Base-by-base conservation (phyloP, 2,888 invertebrate genomes). In the Punctoribates punctum region DNA sequence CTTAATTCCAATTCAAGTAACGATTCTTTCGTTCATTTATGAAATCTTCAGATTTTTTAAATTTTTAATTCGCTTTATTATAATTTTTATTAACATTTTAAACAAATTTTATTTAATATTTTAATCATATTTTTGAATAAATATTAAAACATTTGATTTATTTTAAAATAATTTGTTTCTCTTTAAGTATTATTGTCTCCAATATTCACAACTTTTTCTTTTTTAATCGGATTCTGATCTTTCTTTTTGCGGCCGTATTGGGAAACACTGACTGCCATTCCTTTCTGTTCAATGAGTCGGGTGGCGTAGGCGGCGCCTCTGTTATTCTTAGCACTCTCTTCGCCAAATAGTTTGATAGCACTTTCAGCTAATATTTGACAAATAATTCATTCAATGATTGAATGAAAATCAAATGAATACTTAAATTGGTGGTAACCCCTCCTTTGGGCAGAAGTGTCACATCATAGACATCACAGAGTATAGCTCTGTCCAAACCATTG, bases 11-110 rank as follows among this genome's bases (percentile, higher is more conserved):
- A 38, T 23, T 11, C 29, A 13, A 34, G 27, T 62, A n/a, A 60
- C 23, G 60, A 62, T 17, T 62, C 62, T 8, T 62, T 62, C 34
- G 62, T 62, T 62, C 62, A 62, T 34, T 62, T 62, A n/a, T 62
- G 20, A 27, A 27, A 13, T 20, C 23, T 17, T 6, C n/a, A 48
- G 11, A 17, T 48, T 60, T n/a, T 20, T 51, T 48, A 48, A 48
- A n/a, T 4, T 9, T 51, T 20, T 51, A n/a, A 9, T 17, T 51
- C 20, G 1, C n/a, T 51, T n/a, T 20, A 51, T 20, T n/a, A 20
- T 20, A 51, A 51, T 17, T 51, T 51, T 51, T 51, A 20, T n/a
- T n/a, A 6, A 51, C 20, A 20, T 20, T 20, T 51, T n/a, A 48
- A 48, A 48, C n/a, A 17, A 5, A 20, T 20, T 51, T n/a, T 51